Evolutionary conservation across 2,888 invertebrate species (phyloP).

Genomic region (Tetheella fluctuosa): DNA sequence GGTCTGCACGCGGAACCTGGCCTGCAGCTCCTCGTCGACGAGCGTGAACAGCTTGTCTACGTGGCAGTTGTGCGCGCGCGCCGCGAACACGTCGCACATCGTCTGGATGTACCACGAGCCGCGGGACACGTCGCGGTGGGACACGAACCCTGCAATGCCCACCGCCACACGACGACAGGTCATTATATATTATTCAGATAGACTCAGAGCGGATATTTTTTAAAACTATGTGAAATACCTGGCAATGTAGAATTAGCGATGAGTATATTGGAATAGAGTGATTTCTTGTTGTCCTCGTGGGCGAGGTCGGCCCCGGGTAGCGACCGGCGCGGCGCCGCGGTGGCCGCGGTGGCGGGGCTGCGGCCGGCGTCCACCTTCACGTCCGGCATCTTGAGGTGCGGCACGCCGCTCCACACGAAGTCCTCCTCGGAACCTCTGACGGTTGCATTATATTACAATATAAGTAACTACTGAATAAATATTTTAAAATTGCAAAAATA

Average conservation of each 20-base stretch:
- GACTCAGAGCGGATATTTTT: too few species aligned
- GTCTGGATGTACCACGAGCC: constrained; percentile 90
- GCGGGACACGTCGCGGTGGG: constrained; percentile 81
- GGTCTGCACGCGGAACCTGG: constrained; percentile 81
- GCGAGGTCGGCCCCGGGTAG: constrained; percentile 19
- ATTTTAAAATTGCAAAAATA: too few species aligned
- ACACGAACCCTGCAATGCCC: constrained; percentile 75
- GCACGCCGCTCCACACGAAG: constrained; percentile 22
- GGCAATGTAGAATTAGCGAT: constrained; percentile 32
- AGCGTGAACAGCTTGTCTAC: constrained; percentile 87
- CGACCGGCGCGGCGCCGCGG: constrained; percentile 25
- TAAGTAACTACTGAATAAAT: too few species aligned
- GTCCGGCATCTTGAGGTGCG: constrained; percentile 38
- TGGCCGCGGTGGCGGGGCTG: constrained; percentile 25
- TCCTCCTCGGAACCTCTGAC: constrained; percentile 15
- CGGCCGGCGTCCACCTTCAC: constrained; percentile 38
- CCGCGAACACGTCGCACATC: constrained; percentile 86
- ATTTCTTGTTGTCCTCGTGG: constrained; percentile 16
- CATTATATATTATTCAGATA: too few species aligned
- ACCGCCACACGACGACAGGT: too few species aligned
- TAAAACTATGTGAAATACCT: too few species aligned
- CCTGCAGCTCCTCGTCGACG: constrained; percentile 80
- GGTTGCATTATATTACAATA: too few species aligned
- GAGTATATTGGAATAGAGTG: constrained; percentile 11
- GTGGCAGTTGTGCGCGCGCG: constrained; percentile 85